Evolutionary conservation across 2,797 vertebrate genomes (phyloP).

Genomic region (Sarcophilus harrisii): DNA sequence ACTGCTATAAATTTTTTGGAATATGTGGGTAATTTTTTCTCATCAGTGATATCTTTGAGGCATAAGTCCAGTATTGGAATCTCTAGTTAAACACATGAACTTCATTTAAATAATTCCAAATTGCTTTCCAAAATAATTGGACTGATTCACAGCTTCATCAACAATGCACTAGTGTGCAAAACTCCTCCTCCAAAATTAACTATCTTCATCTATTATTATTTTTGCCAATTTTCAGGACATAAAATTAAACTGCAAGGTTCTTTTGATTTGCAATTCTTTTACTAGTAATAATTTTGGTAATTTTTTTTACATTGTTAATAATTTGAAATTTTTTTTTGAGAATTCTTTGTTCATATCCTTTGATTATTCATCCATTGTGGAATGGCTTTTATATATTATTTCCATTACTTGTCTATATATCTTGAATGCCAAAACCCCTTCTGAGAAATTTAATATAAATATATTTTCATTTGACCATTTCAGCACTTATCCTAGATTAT

Average conservation of each 20-base stretch:
- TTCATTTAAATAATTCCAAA: not conserved
- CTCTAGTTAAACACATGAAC: not conserved
- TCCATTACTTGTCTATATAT: not conserved
- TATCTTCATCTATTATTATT: not conserved
- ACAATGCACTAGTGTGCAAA: not conserved
- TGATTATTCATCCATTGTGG: not conserved
- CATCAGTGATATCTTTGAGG: not conserved
- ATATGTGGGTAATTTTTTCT: not conserved
- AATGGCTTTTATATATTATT: not conserved
- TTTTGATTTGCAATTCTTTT: not conserved
- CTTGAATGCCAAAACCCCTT: not conserved
- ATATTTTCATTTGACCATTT: not conserved
- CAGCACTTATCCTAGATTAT: not conserved
- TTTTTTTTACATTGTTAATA: not conserved
- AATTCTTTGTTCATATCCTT: not conserved
- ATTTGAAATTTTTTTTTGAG: not conserved
- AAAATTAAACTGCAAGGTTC: not conserved
- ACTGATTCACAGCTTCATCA: not conserved
- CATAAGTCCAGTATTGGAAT: not conserved
- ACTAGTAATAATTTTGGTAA: not conserved
- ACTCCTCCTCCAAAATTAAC: not conserved
- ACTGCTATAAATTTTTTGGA: not conserved
- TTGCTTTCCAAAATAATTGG: not conserved
- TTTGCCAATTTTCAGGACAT: not conserved
- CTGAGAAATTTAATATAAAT: not conserved